Evolutionary conservation across 2,888 invertebrate species (phyloP), one percentile per base, ranked within the genome.

Genomic region (Rhopalosiphum nymphaeae): DNA sequence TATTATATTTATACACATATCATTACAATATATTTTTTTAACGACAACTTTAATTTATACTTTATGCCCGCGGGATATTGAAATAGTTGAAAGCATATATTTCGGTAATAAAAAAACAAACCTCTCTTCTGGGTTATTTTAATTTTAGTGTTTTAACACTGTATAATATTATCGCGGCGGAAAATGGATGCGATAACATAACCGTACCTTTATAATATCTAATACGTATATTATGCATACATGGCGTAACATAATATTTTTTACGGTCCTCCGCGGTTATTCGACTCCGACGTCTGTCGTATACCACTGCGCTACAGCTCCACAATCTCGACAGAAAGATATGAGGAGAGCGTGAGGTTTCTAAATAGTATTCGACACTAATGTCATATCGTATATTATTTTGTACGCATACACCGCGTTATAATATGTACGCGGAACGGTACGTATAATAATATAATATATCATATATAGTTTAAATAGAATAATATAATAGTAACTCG

Each of bases 311-410:
- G 0, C 21, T 53, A 0, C 0, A 36, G 21, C 78, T 42, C 36
- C 36, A 36, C 25, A 36, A 78, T 78, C 21, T 42, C 36, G 36
- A 78, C 78, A 78, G 36, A 78, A 78, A 78, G 36, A 78, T 78
- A 78, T 36, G 36, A 78, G 78, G 16, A 21, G 78, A 78, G 21
- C 78, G 78, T 3, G 78, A 78, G 78, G 36, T 78, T 78, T 36
- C 78, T 78, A 78, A 78, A 78, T 21, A 78, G 78, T 78, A 78
- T 36, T 78, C 78, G 78, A 78, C 36, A 36, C 78, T 78, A 78
- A 78, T 78, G 78, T 78, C 78, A 36, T 78, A 78, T 42, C 7
- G 21, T 78, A 78, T 78, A 78, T 36, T 57, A 57, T 57, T 57
- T 9, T 26, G 9, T 57, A 26, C 7, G 21, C 36, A 36, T 78